Evolutionary conservation across 2,797 vertebrate species (phyloP).

Genomic region (Holocentrus rufus): DNA sequence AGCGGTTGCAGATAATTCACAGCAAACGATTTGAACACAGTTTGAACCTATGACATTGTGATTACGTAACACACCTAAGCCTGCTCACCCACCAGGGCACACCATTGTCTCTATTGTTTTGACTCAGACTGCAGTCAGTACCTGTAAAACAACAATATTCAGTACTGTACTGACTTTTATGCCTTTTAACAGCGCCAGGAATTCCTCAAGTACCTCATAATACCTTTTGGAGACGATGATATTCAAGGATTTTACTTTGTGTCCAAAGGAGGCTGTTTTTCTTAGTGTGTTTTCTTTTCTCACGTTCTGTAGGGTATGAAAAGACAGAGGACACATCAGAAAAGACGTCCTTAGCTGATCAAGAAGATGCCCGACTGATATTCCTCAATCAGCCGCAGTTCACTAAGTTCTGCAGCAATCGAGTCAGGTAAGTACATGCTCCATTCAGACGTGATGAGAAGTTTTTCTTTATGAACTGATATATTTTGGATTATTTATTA

Average conservation of each 20-base stretch:
- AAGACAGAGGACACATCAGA: conserved; percentile 94
- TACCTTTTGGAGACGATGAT: too few species aligned
- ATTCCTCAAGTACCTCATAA: too few species aligned
- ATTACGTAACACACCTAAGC: neutral
- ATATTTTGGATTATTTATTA: neutral
- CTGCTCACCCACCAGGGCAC: conserved; percentile 11
- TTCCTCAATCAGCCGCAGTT: conserved; percentile 96
- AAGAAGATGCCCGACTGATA: conserved; percentile 93
- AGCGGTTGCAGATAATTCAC: too few species aligned
- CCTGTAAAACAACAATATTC: too few species aligned
- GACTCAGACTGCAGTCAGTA: neutral
- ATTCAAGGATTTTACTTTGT: conserved; percentile 47
- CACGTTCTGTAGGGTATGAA: conserved; percentile 89
- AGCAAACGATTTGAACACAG: too few species aligned
- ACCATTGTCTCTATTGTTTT: neutral
- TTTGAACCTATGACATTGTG: too few species aligned
- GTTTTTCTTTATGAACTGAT: neutral
- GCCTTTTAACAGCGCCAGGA: too few species aligned
- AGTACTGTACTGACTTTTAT: neutral
- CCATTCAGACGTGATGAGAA: neutral
- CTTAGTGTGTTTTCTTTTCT: conserved; percentile 31
- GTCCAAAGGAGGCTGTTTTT: conserved; percentile 20
- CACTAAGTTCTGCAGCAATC: conserved; percentile 96
- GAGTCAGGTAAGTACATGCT: conserved; percentile 87
- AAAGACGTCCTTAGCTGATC: conserved; percentile 95